Evolutionary conservation across 2,797 vertebrate genomes (phyloP).

Genomic region (Halcyon badia): DNA sequence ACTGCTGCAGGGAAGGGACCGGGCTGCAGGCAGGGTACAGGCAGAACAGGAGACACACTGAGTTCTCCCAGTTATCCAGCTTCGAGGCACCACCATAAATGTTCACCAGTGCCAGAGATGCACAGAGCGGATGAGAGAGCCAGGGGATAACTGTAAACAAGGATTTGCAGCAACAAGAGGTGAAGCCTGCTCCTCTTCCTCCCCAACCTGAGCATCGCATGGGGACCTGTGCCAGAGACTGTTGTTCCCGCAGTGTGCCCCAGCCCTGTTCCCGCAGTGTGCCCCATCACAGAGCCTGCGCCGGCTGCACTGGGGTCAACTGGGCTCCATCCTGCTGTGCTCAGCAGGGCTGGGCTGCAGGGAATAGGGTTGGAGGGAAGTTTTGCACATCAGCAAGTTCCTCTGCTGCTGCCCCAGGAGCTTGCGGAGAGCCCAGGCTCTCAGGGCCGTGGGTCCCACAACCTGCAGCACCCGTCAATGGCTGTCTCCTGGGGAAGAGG

Average conservation of each 20-base stretch:
- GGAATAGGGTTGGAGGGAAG: neutral
- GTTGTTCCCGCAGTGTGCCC: accelerated
- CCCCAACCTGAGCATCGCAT: accelerated
- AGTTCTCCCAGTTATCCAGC: neutral
- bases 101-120: neutral
- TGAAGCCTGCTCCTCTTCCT: neutral
- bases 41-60: neutral
- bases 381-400: slow-evolving; percentile 15
- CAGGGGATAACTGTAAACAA: accelerated
- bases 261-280: accelerated
- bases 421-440: neutral
- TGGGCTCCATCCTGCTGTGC: neutral
- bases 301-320: neutral
- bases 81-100: accelerated
- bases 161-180: neutral
- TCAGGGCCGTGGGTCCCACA: accelerated
- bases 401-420: neutral
- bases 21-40: neutral
- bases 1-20: accelerated
- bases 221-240: accelerated
- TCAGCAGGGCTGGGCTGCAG: neutral
- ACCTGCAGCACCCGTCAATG: neutral
- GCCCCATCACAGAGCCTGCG: neutral
- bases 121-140: accelerated
- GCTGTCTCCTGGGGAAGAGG: neutral